Evolutionary conservation across 2,113 vertebrate species (phyloP).

Genomic region (Tylochromis polylepis): DNA sequence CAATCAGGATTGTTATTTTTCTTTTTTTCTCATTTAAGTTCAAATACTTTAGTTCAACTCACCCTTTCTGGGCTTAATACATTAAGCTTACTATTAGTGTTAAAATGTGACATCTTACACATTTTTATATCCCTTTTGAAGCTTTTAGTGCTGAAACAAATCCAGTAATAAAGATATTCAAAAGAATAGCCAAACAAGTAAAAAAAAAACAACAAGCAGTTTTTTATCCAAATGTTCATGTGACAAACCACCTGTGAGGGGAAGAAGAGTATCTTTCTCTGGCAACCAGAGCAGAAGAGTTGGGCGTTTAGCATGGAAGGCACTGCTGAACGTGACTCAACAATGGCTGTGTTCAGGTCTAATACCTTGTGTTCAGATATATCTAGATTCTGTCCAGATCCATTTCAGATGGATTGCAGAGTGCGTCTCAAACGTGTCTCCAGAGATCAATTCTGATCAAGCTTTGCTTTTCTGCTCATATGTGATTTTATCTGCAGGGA

Average conservation of each 20-base stretch:
- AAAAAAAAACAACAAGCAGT: neutral
- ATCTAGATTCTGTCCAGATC: conserved; percentile 1
- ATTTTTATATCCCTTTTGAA: too few species aligned
- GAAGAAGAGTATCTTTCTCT: neutral
- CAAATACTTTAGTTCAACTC: neutral
- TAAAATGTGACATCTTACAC: too few species aligned
- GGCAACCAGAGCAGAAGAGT: neutral
- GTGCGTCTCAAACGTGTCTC: conserved; percentile 7
- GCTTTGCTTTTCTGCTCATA: neutral
- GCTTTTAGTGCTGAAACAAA: neutral
- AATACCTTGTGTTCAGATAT: neutral
- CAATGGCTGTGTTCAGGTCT: neutral
- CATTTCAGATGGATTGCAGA: neutral
- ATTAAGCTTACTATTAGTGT: too few species aligned
- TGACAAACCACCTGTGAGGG: neutral
- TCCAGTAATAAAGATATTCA: neutral
- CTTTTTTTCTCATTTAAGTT: neutral
- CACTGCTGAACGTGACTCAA: neutral
- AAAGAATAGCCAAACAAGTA: neutral
- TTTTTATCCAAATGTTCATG: neutral
- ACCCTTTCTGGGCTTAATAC: neutral
- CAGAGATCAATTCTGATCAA: conserved; percentile 4
- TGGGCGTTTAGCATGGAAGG: neutral
- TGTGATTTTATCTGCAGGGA: conserved; percentile 16
- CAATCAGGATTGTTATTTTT: neutral